phyloP scores from a whole-genome alignment of 2,888 invertebrate genomes.

The Pycnomerus fuliginosus region DNA sequence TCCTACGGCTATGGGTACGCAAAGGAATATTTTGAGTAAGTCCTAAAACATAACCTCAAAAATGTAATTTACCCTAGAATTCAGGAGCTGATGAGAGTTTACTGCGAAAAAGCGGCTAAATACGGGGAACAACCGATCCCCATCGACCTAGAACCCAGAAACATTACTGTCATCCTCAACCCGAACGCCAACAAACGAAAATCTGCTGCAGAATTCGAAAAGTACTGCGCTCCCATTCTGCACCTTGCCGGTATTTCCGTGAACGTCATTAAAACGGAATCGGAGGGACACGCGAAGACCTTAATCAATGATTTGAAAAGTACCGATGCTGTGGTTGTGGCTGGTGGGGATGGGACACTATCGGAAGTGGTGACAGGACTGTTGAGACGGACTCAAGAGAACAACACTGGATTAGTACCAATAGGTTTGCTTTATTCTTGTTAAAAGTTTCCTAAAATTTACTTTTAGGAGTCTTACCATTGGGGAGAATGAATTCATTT shows the following conservation, averaged over 20 bases:
- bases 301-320: conserved; percentile 73
- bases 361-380: conserved; percentile 86
- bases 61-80: conserved; percentile 59
- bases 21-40: conserved; percentile 73
- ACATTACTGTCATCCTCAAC: conserved; percentile 85
- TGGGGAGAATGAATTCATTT: conserved; percentile 8
- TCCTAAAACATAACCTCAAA: conserved; percentile 15
- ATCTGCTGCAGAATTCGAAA: conserved; percentile 71
- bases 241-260: conserved; percentile 85
- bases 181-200: conserved; percentile 84
- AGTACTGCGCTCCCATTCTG: conserved; percentile 90
- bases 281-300: conserved; percentile 84
- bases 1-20: conserved; percentile 71
- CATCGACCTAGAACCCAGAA: conserved; percentile 62
- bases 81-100: conserved; percentile 72
- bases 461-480: too few relatives aligned
- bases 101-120: conserved; percentile 73
- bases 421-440: conserved; percentile 27
- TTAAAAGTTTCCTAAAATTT: background rate
- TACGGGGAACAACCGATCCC: conserved; percentile 69
- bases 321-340: conserved; percentile 83
- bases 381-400: conserved; percentile 69
- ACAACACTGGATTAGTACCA: conserved; percentile 35
- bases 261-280: conserved; percentile 76
- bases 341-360: conserved; percentile 93